Base-by-base conservation (phyloP, 2,113 vertebrate genomes). In the Sylvilagus bachmani region DNA sequence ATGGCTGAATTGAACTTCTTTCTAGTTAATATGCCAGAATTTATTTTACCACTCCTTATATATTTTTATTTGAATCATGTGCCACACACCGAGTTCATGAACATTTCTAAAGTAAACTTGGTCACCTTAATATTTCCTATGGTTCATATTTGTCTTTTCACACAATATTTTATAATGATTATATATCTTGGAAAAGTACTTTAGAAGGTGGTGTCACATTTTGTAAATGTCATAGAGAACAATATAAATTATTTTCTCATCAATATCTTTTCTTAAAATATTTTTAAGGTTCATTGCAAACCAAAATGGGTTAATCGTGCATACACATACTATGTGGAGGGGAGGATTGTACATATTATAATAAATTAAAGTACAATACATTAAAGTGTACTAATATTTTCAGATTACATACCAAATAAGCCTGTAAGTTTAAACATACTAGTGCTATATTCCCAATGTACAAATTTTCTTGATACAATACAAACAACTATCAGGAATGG, bases 381-480 rank as follows among this genome's bases (percentile, higher is more conserved):
- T 99, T 99, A 98, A 98, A 98, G 98, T 98, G 98, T 97, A 98
- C 97, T 44, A 6, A 44, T 44, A 44, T 44, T 44, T 44, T 44
- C 44, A 44, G 96, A 97, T 97, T 98, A 99, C 98, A 98, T 98
- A 99, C 99, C 98, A 99, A 98, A 97, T 98, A 98, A 98, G 98
- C 98, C 99, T 98, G 98, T 98, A 98, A 98, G 99, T 99, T 99
- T 99, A 99, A 99, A 99, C 99, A 99, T 99, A 99, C 98, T 99
- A 99, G 98, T 98, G 99, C 99, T 99, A 98, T 97, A 98, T 99
- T 44, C 97, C 98, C 98, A 99, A 99, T 99, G 98, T 99, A 99
- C 99, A 99, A 98, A 99, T 98, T 96, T 99, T 84, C 95, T 99
- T 99, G 99, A 99, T 99, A 99, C 98, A 98, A 98, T 99, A 99